Conservation (phyloP, 2,113 vertebrate species). For the Cebidichthys violaceus region DNA sequence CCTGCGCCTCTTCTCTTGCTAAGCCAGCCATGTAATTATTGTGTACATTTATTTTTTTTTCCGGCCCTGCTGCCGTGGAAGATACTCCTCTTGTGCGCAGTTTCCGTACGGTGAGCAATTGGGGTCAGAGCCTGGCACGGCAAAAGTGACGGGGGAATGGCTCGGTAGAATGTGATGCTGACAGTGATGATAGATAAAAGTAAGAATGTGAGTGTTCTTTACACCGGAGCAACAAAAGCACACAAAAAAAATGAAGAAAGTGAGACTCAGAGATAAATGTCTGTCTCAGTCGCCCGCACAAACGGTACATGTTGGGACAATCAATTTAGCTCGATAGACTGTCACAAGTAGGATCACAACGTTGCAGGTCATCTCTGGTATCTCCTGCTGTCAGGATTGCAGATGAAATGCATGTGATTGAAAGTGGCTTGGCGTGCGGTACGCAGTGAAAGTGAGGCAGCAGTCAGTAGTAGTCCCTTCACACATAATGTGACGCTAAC, state of each 20-base stretch:
- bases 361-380: background rate
- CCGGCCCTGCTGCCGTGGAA: slow-evolving; percentile 34
- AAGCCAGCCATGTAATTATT: slow-evolving; percentile 74
- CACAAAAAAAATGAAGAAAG: background rate
- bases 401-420: slow-evolving; percentile 16
- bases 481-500: slow-evolving; percentile 21
- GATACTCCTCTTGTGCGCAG: slow-evolving; percentile 37
- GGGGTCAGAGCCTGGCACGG: slow-evolving; percentile 1
- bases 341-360: slow-evolving; percentile 2
- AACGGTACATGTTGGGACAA: background rate
- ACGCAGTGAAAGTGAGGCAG: background rate
- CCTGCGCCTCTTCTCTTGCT: slow-evolving; percentile 54
- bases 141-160: background rate
- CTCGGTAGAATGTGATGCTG: slow-evolving; percentile 12
- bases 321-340: background rate
- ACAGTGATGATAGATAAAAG: slow-evolving; percentile 19
- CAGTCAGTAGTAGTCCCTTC: slow-evolving; percentile 3
- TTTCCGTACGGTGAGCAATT: slow-evolving; percentile 26
- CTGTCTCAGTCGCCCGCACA: slow-evolving; percentile 7
- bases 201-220: background rate
- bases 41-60: slow-evolving; percentile 41
- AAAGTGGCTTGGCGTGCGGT: background rate
- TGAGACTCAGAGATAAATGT: background rate
- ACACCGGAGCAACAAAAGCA: background rate
- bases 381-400: background rate